A percentile compares a stretch with the other conserved stretches of the same genome.
phyloP scores from a whole-genome alignment of 2,113 vertebrate species.

The Thamnophis sirtalis region DNA sequence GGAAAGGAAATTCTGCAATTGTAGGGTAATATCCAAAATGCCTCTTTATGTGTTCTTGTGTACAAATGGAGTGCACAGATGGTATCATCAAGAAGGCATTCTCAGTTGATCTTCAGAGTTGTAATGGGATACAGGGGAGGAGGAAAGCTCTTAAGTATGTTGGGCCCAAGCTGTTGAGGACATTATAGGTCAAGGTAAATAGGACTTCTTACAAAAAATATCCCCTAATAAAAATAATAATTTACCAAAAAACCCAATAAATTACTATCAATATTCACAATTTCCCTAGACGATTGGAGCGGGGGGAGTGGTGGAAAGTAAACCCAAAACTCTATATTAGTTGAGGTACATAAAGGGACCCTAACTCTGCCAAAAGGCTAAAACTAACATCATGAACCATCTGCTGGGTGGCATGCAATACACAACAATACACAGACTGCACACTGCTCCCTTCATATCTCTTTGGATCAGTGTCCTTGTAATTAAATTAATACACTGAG shows the following conservation, averaged over 20 bases:
- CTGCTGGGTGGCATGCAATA: background rate
- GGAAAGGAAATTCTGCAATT: background rate
- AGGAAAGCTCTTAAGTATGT: constrained; percentile 4
- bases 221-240: background rate
- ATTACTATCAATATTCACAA: background rate
- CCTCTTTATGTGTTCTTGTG: constrained; percentile 23
- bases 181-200: constrained; percentile 27
- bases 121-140: constrained; percentile 15
- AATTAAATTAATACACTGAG: background rate
- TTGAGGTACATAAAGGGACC: constrained; percentile 9
- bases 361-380: background rate
- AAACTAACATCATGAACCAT: constrained; percentile 3
- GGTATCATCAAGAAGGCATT: constrained; percentile 22
- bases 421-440: background rate
- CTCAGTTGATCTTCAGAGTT: constrained; percentile 11
- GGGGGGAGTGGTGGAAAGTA: background rate
- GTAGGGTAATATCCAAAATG: constrained; percentile 12
- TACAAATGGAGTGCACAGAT: constrained; percentile 22
- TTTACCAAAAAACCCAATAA: background rate
- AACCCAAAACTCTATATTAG: constrained; percentile 7
- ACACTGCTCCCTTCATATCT: background rate
- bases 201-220: constrained; percentile 17
- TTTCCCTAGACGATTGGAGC: background rate
- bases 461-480: background rate
- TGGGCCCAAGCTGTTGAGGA: constrained; percentile 21